A percentile compares a stretch with the other conserved stretches of the same genome.
Conservation (phyloP, 1,140 invertebrate genomes). For the Hirudo medicinalis region DNA sequence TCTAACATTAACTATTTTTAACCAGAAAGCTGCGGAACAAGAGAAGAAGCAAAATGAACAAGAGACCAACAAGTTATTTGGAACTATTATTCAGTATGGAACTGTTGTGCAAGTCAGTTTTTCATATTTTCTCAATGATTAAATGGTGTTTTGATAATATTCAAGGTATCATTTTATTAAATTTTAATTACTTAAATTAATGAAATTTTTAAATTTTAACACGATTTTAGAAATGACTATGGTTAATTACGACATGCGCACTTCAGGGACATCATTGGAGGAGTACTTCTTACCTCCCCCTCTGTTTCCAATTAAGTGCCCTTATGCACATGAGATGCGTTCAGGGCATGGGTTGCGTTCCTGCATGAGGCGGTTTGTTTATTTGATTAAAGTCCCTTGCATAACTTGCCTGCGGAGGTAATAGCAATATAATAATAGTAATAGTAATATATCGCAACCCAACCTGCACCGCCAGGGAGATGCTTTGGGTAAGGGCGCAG, state of each 20-base stretch:
- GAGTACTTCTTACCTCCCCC: background rate
- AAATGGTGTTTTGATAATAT: background rate
- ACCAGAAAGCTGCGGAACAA: slow-evolving; percentile 87
- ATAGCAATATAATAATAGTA: too few species aligned
- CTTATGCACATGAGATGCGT: too few species aligned
- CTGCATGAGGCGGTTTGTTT: too few species aligned
- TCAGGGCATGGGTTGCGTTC: too few species aligned
- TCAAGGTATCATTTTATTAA: background rate
- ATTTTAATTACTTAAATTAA: background rate
- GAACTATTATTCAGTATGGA: slow-evolving; percentile 83
- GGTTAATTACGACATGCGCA: background rate
- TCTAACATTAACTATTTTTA: background rate
- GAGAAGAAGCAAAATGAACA: slow-evolving; percentile 95
- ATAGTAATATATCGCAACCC: too few species aligned
- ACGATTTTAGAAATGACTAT: background rate
- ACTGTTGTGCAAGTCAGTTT: slow-evolving; percentile 69
- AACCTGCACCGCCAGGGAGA: too few species aligned
- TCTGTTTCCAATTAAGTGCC: background rate
- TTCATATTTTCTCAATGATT: slow-evolving; percentile 22
- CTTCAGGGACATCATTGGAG: background rate
- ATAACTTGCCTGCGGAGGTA: too few species aligned
- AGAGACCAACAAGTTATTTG: slow-evolving; percentile 86
- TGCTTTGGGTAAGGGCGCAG: too few species aligned
- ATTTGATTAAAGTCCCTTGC: too few species aligned
- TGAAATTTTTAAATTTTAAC: background rate